Percentiles rank a stretch among this genome's conserved stretches.
Conservation (phyloP, 2,113 vertebrate species). For the Sebastes schlegelii region DNA sequence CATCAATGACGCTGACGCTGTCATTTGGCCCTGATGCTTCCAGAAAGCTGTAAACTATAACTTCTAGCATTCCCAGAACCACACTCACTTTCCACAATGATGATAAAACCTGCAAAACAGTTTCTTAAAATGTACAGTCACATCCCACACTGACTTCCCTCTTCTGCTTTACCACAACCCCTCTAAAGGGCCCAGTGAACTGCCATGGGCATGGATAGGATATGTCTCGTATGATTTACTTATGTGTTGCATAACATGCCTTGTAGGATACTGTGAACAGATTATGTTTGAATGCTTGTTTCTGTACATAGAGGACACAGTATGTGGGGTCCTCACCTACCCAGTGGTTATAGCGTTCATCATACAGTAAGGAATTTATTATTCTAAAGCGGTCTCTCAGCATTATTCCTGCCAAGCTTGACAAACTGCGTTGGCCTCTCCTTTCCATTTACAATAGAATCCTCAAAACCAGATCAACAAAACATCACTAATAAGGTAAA, state of each 20-base stretch:
- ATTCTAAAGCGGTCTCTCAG: not conserved
- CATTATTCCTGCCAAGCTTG: not conserved
- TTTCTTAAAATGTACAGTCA: not conserved
- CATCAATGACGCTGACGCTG: too few species aligned
- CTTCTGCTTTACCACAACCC: not conserved
- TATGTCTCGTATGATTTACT: conserved; percentile 29
- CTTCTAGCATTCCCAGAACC: conserved; percentile 2
- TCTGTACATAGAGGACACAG: conserved; percentile 4
- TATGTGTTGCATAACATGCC: conserved; percentile 24
- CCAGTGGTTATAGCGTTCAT: not conserved
- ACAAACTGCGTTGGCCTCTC: not conserved
- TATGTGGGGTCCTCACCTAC: not conserved
- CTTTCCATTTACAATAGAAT: not conserved
- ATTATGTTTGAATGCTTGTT: conserved; percentile 17
- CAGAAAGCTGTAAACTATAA: conserved; percentile 14
- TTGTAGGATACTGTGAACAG: conserved; percentile 5
- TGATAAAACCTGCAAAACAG: not conserved
- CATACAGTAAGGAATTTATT: not conserved
- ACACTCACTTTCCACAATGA: not conserved
- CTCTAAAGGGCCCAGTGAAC: not conserved
- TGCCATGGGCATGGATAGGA: conserved; percentile 5
- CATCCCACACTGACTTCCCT: not conserved
- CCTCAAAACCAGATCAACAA: not conserved
- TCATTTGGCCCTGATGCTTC: not conserved
- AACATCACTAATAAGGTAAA: not conserved